Conservation (phyloP, 2,797 vertebrate species). For the Scomberomorus guttatus region DNA sequence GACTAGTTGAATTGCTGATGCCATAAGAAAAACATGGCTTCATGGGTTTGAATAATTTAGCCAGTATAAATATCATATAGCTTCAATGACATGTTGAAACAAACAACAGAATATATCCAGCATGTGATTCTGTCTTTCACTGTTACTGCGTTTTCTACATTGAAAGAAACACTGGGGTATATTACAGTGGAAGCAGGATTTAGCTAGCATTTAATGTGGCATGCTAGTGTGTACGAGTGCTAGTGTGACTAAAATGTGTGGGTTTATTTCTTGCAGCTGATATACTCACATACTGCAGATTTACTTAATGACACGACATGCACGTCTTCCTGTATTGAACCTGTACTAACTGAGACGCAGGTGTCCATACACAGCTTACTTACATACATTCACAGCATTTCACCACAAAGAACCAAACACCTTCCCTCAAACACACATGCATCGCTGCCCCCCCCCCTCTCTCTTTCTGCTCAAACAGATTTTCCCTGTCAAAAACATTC, state of each 20-base stretch:
- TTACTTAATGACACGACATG: not conserved
- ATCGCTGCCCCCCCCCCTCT: not conserved
- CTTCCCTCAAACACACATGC: slow-evolving; percentile 26
- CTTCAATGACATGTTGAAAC: not conserved
- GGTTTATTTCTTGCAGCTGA: not conserved
- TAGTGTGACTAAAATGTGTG: not conserved
- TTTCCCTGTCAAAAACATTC: slow-evolving; percentile 53
- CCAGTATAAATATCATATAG: not conserved
- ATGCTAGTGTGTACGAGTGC: not conserved
- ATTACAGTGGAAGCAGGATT: not conserved
- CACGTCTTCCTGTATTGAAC: not conserved
- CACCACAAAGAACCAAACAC: slow-evolving; percentile 16
- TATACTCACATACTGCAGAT: not conserved
- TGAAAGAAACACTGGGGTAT: not conserved
- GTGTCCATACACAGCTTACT: not conserved
- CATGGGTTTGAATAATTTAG: not conserved
- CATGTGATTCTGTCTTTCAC: not conserved
- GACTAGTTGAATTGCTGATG: slow-evolving; percentile 11
- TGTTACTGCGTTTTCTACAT: not conserved
- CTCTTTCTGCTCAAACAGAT: slow-evolving; percentile 49
- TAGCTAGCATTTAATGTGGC: not conserved
- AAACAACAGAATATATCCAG: not conserved
- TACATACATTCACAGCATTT: too few relatives aligned
- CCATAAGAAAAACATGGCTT: not conserved
- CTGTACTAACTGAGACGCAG: too few relatives aligned